These are phyloP conservation scores for Macroglossus sobrinus DNA, from an alignment of 2,113 vertebrate species.

Conservation along the genomic window DNA sequence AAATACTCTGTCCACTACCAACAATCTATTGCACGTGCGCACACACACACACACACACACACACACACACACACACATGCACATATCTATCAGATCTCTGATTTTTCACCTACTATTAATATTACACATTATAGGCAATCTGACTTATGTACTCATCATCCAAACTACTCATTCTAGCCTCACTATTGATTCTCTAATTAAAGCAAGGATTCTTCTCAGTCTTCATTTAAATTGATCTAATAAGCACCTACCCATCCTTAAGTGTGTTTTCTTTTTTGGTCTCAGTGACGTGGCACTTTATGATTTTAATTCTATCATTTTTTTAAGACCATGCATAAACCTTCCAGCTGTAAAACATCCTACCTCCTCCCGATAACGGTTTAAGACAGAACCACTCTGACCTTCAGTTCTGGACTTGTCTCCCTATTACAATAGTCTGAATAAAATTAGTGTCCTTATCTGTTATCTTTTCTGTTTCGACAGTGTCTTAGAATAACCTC, in stretches of 20 bases:
- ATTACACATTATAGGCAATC: background rate
- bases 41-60: too few species aligned
- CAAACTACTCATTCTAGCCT: background rate
- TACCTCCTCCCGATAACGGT: background rate
- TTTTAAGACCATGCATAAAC: background rate
- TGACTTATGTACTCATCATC: background rate
- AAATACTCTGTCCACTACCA: background rate
- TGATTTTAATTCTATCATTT: background rate
- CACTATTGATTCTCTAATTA: background rate
- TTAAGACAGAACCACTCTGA: background rate
- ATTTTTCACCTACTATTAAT: background rate
- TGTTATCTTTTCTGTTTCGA: background rate
- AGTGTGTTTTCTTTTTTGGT: background rate
- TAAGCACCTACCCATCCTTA: background rate
- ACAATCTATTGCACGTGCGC: background rate
- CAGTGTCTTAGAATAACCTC: background rate
- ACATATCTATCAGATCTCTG: background rate
- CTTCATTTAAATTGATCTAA: background rate
- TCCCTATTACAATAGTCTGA: background rate
- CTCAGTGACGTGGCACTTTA: background rate
- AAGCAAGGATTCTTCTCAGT: background rate
- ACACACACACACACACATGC: too few species aligned
- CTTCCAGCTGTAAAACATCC: background rate
- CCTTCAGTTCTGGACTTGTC: background rate
- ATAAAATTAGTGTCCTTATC: background rate